Percentiles rank a stretch among this genome's conserved stretches.
Evolutionary conservation across 1,140 invertebrate genomes (phyloP).

Genomic region (Nautilus pompilius): DNA sequence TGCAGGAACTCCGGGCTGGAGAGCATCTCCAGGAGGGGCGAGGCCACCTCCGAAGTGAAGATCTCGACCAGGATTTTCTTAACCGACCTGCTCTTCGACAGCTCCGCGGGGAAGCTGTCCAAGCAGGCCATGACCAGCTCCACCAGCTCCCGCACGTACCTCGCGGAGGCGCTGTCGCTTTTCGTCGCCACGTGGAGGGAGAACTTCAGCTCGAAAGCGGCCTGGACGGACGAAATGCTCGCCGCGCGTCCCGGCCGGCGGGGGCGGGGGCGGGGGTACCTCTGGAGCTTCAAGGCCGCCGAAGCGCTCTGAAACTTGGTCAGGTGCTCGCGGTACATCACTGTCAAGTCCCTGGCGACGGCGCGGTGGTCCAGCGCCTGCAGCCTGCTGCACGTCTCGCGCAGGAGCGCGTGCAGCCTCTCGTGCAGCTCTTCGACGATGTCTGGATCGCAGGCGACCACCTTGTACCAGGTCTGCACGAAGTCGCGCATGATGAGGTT

Average conservation of each 20-base stretch:
- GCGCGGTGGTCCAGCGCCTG: conserved; percentile 10
- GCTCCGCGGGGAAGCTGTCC: conserved; percentile 8
- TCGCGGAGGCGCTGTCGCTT: conserved; percentile 14
- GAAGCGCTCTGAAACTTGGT: conserved; percentile 16
- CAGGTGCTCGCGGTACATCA: conserved; percentile 25
- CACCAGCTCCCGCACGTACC: conserved; percentile 20
- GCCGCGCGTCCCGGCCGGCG: neutral
- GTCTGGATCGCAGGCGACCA: conserved; percentile 13
- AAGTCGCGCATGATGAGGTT: conserved; percentile 27
- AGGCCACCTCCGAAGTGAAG: conserved; percentile 23
- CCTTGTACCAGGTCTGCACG: conserved; percentile 26
- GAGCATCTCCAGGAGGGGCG: conserved; percentile 23
- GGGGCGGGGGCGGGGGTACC: conserved; percentile 5
- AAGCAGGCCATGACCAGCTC: conserved; percentile 17
- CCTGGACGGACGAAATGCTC: conserved; percentile 18
- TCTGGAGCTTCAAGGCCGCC: conserved; percentile 16
- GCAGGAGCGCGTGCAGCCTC: conserved; percentile 13
- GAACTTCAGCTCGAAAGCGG: conserved; percentile 27
- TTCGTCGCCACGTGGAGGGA: conserved; percentile 23
- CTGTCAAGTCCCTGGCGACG: conserved; percentile 12
- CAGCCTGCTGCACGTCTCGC: conserved; percentile 11
- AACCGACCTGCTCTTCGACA: conserved; percentile 13
- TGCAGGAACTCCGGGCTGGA: conserved; percentile 28
- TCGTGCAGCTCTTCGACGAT: conserved; percentile 21
- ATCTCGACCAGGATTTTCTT: conserved; percentile 26